A percentile compares a stretch with the other conserved stretches of the same genome.
Evolutionary conservation across 2,888 invertebrate genomes (phyloP).

Genomic region (Diabrotica balteata): DNA sequence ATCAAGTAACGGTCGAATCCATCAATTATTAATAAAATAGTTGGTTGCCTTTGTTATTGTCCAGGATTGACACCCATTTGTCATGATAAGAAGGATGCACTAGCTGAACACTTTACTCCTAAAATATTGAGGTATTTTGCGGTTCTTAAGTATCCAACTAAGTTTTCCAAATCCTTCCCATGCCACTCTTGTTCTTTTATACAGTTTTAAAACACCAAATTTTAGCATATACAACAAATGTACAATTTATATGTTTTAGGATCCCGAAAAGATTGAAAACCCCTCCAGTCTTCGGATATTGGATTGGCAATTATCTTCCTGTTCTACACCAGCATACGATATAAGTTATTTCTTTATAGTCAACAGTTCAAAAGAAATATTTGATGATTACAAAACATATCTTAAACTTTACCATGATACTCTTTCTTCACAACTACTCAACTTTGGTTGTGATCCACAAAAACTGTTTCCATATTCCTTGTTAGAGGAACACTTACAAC

Average conservation of each 20-base stretch:
- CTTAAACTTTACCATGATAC: conserved; percentile 42
- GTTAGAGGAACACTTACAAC: conserved; percentile 34
- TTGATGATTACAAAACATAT: conserved; percentile 39
- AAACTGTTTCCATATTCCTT: conserved; percentile 29
- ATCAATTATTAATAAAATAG: no score
- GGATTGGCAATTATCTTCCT: conserved; percentile 44
- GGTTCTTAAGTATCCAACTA: no score
- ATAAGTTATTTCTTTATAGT: conserved; percentile 48
- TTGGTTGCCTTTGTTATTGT: no score
- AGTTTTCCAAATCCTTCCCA: no score
- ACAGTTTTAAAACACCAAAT: no score
- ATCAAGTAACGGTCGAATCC: no score
- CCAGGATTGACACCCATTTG: no score
- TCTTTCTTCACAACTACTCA: conserved; percentile 32
- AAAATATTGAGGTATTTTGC: no score
- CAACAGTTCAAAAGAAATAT: conserved; percentile 34
- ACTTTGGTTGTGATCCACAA: conserved; percentile 40
- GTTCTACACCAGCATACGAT: conserved; percentile 44
- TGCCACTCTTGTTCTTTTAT: no score
- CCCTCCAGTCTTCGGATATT: conserved; percentile 40
- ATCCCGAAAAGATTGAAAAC: conserved; percentile 20
- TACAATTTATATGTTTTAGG: neutral
- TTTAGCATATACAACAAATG: no score
- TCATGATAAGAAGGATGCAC: no score
- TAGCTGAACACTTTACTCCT: no score